Evolutionary conservation across 2,113 vertebrate genomes (phyloP).

Genomic region (Alethe diademata): DNA sequence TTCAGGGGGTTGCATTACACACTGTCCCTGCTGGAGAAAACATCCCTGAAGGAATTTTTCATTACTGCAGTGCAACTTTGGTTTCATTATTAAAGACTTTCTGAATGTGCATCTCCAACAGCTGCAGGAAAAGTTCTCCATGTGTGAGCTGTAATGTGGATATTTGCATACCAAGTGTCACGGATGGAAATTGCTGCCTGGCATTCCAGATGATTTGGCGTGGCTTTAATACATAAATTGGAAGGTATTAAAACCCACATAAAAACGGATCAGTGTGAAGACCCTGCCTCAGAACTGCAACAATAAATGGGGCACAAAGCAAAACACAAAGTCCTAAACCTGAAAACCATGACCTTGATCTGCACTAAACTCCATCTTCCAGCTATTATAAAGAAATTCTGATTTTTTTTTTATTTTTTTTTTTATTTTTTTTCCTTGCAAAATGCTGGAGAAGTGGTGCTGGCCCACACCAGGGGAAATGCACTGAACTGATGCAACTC

Average conservation of each 20-base stretch:
- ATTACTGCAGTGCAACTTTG: neutral
- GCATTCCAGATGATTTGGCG: neutral
- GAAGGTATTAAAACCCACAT: neutral
- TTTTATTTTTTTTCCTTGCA: neutral
- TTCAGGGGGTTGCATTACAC: neutral
- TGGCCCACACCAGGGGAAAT: neutral
- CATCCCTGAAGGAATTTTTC: constrained; percentile 22
- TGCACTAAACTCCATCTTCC: neutral
- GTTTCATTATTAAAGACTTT: constrained; percentile 32
- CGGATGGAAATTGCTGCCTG: neutral
- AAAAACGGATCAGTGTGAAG: neutral
- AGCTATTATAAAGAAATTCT: neutral
- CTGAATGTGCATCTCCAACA: constrained; percentile 18
- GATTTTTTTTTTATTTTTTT: neutral
- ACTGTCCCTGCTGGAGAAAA: neutral
- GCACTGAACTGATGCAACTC: neutral
- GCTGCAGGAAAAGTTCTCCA: constrained; percentile 45
- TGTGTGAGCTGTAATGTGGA: constrained; percentile 16
- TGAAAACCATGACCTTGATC: neutral
- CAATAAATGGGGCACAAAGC: neutral
- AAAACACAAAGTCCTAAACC: neutral
- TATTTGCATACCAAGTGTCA: neutral
- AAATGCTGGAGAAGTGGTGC: neutral
- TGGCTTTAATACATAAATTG: constrained; percentile 5
- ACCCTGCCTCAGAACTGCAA: neutral